phyloP scores from a whole-genome alignment of 1,140 invertebrate genomes.

The Aphaenogaster floridana region DNA sequence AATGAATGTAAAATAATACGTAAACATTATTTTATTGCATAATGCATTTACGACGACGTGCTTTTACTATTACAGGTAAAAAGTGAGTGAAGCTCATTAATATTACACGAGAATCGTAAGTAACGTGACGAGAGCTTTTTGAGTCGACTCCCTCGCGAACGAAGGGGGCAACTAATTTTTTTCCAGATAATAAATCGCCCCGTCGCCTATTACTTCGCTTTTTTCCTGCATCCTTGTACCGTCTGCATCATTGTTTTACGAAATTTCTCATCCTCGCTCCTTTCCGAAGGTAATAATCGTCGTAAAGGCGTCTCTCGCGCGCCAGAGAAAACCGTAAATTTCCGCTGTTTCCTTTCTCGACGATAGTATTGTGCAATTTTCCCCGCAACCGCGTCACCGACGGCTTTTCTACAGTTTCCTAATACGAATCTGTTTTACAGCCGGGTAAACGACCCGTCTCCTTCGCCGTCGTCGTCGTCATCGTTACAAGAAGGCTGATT shows the following conservation, averaged over 20 bases:
- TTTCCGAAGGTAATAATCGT: constrained; percentile 51
- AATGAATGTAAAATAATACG: background rate
- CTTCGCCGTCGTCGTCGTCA: background rate
- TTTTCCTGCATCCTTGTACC: background rate
- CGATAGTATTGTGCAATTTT: constrained; percentile 31
- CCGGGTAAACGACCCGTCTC: background rate
- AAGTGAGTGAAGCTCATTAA: constrained; percentile 34
- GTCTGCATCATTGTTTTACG: constrained; percentile 23
- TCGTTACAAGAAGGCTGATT: background rate
- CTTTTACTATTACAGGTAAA: background rate
- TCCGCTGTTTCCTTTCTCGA: background rate
- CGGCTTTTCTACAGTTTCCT: background rate
- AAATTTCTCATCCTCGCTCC: constrained; percentile 29
- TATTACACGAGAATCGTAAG: constrained; percentile 39
- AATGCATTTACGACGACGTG: constrained; percentile 5
- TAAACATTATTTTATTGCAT: constrained; percentile 2
- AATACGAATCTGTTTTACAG: constrained; percentile 33
- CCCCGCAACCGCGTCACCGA: background rate
- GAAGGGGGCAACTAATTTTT: constrained; percentile 26
- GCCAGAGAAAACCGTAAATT: background rate
- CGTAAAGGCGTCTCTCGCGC: constrained; percentile 31
- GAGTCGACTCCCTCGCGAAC: background rate
- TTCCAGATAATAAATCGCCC: constrained; percentile 51
- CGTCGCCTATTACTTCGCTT: background rate
- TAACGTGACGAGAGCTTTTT: constrained; percentile 52